Evolutionary conservation across 2,113 vertebrate species (phyloP), one percentile per base, ranked within the genome.

Genomic region (Procavia capensis): DNA sequence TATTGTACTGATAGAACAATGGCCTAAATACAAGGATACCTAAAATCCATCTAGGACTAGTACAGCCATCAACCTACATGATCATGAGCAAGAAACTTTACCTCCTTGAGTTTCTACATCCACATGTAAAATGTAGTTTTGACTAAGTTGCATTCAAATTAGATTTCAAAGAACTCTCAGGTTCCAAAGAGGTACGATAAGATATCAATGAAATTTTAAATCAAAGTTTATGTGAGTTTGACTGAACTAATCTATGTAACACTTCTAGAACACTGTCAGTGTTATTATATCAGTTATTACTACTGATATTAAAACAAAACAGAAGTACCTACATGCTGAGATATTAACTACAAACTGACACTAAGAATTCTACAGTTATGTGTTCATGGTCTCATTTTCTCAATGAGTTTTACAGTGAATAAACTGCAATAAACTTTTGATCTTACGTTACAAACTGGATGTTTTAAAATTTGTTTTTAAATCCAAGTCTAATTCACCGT

Each of bases 181-280:
- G 27, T 95, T 91, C 75, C 61, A 95, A 78, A 83, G 6, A 88
- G 25, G 61, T 82, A 88, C 9, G 92, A 81, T 24, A 91, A 96
- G 7, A 19, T 10, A 90, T 36, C 68, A 96, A 43, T 91, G 17
- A 79, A 93, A 84, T 81, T 85, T 66, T 66, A 85, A 94, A 66
- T 76, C 27, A n/a, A 36, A 74, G 17, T 63, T 88, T 88, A 88
- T 5, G 22, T 20, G 19, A 36, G 20, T 7, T 72, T 64, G 90
- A 84, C 19, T 91, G 31, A 86, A 93, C 36, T 84, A 88, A 72
- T 68, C 31, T 88, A 47, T n/a, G 7, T 25, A 83, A 72, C 6
- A 92, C 6, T 64, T 95, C 91, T n/a, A 89, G 47, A 93, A 95
- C 63, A 64, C 36, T 80, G 0, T n/a, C n/a, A n/a, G n/a, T n/a